These are phyloP conservation scores for Drosophila kanekoi DNA, from an alignment of 2,888 invertebrate species.

Conservation along the genomic window DNA sequence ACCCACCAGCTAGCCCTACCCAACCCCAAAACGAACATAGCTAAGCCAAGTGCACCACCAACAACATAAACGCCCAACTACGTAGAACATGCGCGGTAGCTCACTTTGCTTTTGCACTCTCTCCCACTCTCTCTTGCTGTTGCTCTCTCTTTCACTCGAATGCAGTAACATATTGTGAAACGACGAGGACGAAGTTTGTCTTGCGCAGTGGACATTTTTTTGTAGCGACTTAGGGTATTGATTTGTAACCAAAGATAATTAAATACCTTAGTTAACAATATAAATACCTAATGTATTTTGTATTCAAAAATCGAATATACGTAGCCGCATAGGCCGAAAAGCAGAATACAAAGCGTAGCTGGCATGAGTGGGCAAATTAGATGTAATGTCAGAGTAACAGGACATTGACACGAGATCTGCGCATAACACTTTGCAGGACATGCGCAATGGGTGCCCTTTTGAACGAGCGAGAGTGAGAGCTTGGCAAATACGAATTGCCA, in stretches of 20 bases:
- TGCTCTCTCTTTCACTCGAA: constrained; percentile 18
- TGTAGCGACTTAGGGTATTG: constrained; percentile 51
- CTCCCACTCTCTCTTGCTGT: constrained; percentile 6
- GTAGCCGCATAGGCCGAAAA: too few species aligned
- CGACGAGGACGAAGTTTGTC: constrained; percentile 55
- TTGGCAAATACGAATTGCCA: constrained; percentile 3
- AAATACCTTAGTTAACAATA: neutral
- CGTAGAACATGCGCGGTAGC: constrained; percentile 54
- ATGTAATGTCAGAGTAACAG: constrained; percentile 16
- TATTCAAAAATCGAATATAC: too few species aligned
- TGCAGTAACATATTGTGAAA: constrained; percentile 26
- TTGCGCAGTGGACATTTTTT: constrained; percentile 52
- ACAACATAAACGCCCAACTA: constrained; percentile 61
- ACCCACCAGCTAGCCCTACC: constrained; percentile 19
- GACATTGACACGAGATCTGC: constrained; percentile 70
- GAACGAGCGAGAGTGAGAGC: constrained; percentile 13
- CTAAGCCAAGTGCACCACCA: constrained; percentile 75
- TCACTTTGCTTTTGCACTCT: constrained; percentile 9
- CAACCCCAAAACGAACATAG: constrained; percentile 43
- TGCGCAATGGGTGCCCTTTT: constrained; percentile 50
- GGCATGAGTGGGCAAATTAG: neutral
- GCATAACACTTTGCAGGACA: constrained; percentile 77
- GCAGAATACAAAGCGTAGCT: neutral
- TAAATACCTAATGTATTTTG: neutral
- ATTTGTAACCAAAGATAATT: constrained; percentile 42